phyloP scores from a whole-genome alignment of 64 coral and sea anemone species.

The Dendronephthya gigantea region DNA sequence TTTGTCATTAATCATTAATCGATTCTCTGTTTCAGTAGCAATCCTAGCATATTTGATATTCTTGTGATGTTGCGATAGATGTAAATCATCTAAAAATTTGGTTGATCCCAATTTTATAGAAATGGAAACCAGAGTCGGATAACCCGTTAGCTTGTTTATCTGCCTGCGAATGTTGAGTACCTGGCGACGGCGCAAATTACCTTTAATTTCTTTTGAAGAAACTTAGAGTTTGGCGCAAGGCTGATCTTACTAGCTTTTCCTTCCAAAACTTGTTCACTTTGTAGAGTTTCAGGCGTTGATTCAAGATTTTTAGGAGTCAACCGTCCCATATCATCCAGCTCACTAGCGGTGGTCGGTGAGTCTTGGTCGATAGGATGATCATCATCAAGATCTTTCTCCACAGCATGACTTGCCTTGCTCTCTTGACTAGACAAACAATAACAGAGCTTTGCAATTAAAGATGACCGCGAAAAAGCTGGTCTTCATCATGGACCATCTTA shows the following conservation, averaged over 20 bases:
- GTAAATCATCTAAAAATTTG: too few relatives aligned
- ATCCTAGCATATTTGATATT: too few relatives aligned
- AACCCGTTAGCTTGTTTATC: too few relatives aligned
- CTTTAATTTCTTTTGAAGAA: neutral
- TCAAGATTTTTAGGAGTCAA: neutral
- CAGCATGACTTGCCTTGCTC: neutral
- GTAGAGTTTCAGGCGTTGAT: neutral
- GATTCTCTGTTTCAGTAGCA: too few relatives aligned
- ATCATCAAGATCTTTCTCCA: neutral
- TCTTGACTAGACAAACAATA: neutral
- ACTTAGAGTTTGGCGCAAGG: neutral
- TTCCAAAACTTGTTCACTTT: neutral
- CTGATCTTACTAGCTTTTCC: neutral
- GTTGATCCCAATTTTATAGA: too few relatives aligned
- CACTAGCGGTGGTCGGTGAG: neutral
- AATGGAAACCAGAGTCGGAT: too few relatives aligned
- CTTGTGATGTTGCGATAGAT: too few relatives aligned
- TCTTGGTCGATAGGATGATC: neutral
- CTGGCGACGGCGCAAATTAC: neutral
- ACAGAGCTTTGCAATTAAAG: too few relatives aligned
- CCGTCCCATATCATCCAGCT: neutral
- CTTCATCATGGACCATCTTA: too few relatives aligned
- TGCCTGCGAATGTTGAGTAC: too few relatives aligned
- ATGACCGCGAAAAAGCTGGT: too few relatives aligned
- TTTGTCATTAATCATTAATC: too few relatives aligned